These are phyloP conservation scores for Pitta sordida DNA, from an alignment of 2,113 vertebrate genomes.

Conservation along the genomic window DNA sequence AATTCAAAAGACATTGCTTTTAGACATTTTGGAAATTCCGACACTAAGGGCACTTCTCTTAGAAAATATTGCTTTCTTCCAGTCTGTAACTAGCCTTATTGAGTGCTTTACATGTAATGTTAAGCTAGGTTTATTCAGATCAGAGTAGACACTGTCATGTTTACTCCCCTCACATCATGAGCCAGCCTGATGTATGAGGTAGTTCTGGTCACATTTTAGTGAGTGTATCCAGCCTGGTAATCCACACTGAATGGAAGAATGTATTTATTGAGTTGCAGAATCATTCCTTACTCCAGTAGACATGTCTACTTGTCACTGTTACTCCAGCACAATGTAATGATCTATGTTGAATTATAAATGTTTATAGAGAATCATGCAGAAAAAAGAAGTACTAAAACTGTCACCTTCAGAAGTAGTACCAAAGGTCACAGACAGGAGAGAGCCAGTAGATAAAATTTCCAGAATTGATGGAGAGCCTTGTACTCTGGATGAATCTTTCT, in stretches of 20 bases:
- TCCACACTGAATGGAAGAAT: background rate
- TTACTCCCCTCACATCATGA: background rate
- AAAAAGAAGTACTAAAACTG: background rate
- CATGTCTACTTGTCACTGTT: background rate
- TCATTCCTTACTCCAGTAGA: background rate
- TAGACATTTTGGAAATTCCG: background rate
- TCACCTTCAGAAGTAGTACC: background rate
- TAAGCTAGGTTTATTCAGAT: background rate
- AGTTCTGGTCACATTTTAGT: background rate
- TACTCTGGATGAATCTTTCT: background rate
- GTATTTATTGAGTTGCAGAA: background rate
- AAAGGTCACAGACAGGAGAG: background rate
- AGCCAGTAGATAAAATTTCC: background rate
- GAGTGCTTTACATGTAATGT: background rate
- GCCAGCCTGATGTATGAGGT: background rate
- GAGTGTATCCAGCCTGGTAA: background rate
- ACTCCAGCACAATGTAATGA: background rate
- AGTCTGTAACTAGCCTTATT: background rate
- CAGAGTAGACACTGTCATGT: rapidly evolving
- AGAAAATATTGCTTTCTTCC: background rate
- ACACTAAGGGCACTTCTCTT: background rate
- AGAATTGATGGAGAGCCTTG: background rate
- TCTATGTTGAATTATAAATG: background rate
- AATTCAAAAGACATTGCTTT: background rate
- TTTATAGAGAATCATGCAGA: background rate